Base-by-base conservation (phyloP, 2,113 vertebrate species). In the Machaerirhynchus nigripectus region DNA sequence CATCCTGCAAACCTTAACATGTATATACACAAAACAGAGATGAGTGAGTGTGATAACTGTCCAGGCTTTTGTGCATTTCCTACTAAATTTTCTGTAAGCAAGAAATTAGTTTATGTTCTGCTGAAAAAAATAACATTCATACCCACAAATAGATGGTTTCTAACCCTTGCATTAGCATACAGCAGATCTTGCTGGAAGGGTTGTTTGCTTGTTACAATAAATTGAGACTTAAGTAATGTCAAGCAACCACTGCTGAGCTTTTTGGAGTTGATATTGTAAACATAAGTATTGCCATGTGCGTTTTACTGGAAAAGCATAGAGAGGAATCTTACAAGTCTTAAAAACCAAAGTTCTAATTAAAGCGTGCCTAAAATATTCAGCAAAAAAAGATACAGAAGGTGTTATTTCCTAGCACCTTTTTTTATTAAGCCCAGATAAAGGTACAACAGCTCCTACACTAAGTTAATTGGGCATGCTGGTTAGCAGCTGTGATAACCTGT, bases 271-370 rank as follows among this genome's bases (percentile, higher is more conserved):
- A 57, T 33, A 42, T 73, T 37, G 55, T 61, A 88, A 96, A 84
- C 24, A 18, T 65, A 89, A 90, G 39, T 49, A 78, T 68, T 35
- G 22, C 31, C 20, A 20, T 44, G 18, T 60, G 94, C 31, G 59
- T 89, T 88, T 96, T 86, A 70, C 81, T 74, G 49, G 49, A 79
- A 85, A 77, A 80, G 44, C 73, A 56, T n/a, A 89, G 42, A 50
- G 57, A 67, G 11, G 53, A 93, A 92, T 82, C 5, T 82, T 49
- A 40, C 52, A 84, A 92, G 27, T 57, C 74, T 84, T 77, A 87
- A 86, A 93, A 96, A 86, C 22, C 37, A 53, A 94, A 73, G 65
- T 85, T 96, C 50, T 85, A 75, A 77, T 85, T 93, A 95, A 97
- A 96, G 21, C 59, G 33, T 39, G 82, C 65, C 24, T 83, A 55